Evolutionary conservation across 2,113 vertebrate genomes (phyloP), one percentile per base, ranked within the genome.

Genomic region (Aspiorhynchus laticeps): DNA sequence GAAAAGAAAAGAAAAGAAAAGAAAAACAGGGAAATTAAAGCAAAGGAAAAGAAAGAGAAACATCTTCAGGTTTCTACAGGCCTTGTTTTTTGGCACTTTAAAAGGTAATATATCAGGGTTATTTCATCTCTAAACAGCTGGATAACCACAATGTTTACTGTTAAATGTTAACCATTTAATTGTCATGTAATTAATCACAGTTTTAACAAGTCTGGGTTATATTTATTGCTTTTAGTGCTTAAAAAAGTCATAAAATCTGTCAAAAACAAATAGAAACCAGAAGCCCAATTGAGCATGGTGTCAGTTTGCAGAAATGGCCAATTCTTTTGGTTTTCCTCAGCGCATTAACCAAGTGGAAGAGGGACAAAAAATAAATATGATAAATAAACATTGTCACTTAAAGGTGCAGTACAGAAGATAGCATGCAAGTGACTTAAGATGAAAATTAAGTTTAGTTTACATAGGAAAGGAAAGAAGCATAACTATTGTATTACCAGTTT

Each of bases 401-500:
- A 97, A 97, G 95, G 96, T 96, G 95, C 96, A 98, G 95, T 93
- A 98, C 95, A 96, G 96, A 94, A 98, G 97, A 97, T 97, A 96
- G 97, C 98, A 99, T 99, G 98, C 98, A 99, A 95, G 96, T 96
- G 96, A 94, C 94, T 96, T 95, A 74, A 95, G 96, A 97, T 97
- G 97, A 98, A 96, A 74, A 97, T 97, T 98, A 97, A 97, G 96
- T 96, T 97, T 97, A 97, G 95, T 97, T 97, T 96, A 97, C 96
- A 98, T 93, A 96, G 96, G 92, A 97, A 94, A 94, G 92, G 92
- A 95, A 95, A 94, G 94, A 95, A 95, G 95, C 94, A 97, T 97
- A 99, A 98, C 98, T 99, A 98, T 97, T 96, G 95, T 97, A 99
- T 99, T 99, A 99, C 98, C 98, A 99, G 98, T 99, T 99, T 99